Base-by-base conservation (phyloP, 2,113 vertebrate genomes). In the Sylvicapra grimmia region DNA sequence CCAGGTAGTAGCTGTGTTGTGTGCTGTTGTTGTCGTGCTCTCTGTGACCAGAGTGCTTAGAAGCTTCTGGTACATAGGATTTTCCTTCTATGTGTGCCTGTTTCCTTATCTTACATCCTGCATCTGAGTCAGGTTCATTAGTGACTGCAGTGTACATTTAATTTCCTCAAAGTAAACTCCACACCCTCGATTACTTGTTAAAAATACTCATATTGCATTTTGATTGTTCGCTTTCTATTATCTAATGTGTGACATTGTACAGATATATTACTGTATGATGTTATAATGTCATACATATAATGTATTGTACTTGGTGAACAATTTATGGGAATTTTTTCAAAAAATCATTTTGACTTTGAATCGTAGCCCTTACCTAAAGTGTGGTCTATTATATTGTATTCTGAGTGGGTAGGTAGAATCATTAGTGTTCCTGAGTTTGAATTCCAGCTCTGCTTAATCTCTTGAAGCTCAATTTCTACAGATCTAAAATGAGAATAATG, bases 81-180 rank as follows among this genome's bases (percentile, higher is more conserved):
- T 4, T 51, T 54, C n/a, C 23, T 0, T 18, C 49, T 51, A 1
- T 16, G 44, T 0, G 0, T n/a, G 33, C 15, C 19, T 8, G 14
- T 21, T 83, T 51, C 77, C 51, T 92, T n/a, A 61, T 36, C 8
- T 10, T 9, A n/a, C 27, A 21, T 18, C n/a, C 86, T 90, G 7
- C 12, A 25, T 59, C 33, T 7, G 29, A 51, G 44, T 14, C 82
- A 83, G 7, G 3, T 27, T 13, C 75, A 47, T 88, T 36, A 33
- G 61, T 47, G 16, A 6, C 75, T 47, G 14, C 33, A 51, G 8
- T 59, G 40, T 68, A 5, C 11, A 4, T 82, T 94, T 51, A 75
- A 53, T 23, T 88, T 77, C 40, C 29, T 95, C 23, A 68, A 27
- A 86, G 75, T 59, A 59, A 85, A n/a, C 8, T 89, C 49, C 63